Base-by-base conservation (phyloP, 1,140 invertebrate species). In the Hylaeus volcanicus region DNA sequence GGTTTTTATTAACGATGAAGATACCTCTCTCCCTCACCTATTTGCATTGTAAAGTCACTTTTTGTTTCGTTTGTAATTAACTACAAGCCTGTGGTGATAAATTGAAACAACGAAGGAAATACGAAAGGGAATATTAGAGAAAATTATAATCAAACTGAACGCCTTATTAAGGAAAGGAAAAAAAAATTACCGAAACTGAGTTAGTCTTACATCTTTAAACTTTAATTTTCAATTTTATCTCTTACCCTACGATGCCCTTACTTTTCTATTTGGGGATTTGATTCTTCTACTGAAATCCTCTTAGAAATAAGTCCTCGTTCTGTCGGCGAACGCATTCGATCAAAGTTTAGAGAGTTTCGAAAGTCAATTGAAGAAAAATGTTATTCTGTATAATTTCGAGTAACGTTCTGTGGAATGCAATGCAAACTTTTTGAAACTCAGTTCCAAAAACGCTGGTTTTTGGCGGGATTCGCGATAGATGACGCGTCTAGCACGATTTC, bases 361-460 rank as follows among this genome's bases (percentile, higher is more conserved):
- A 45, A 37, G 26, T 45, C 64, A 39, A 68, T 76, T 43, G 53
- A 69, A 69, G 74, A 58, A 76, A 56, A 76, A 76, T 58, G 65
- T 76, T 76, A 58, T 76, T 48, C 53, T 12, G 51, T 68, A 76
- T 76, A 48, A 69, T 76, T 76, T 69, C 56, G n/a, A 41, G 53
- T 76, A 26, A 26, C 26, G 26, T 45, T 45, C 43, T 5, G 43
- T 5, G 5, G 5, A 45, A 45, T 5, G 43, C 43, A 45, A 45
- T 5, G 43, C 43, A 45, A 26, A 26, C 26, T 26, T 26, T 26
- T 26, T 26, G 0, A 26, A 26, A 26, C 26, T 26, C 26, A 26
- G 11, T 4, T 2, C 3, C 26, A 8, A 3, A 2, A 26, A 26
- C 26, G 9, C 60, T 26, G 4, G 9, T 63, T 39, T 41, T 3